These are phyloP conservation scores for Muscicapa adusta DNA, from an alignment of 2,113 vertebrate species.

Conservation along the genomic window DNA sequence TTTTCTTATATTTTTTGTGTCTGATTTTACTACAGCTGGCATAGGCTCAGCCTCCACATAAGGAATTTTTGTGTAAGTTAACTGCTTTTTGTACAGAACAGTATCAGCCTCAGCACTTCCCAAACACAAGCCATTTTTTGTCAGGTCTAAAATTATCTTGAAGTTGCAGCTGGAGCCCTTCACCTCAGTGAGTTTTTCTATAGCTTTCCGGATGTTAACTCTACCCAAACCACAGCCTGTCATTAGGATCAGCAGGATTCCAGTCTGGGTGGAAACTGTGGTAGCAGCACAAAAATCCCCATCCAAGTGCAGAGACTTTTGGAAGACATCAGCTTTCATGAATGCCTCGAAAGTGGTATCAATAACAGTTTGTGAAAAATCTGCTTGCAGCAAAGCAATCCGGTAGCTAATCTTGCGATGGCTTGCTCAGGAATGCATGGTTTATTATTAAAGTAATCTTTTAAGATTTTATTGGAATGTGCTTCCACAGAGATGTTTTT, in stretches of 20 bases:
- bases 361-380: slow-evolving; percentile 45
- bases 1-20: slow-evolving; percentile 10
- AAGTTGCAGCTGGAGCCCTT: slow-evolving; percentile 16
- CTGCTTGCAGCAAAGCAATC: slow-evolving; percentile 55
- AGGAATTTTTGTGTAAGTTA: slow-evolving; percentile 4
- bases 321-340: background rate
- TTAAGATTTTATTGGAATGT: slow-evolving; percentile 77
- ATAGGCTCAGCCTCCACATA: background rate
- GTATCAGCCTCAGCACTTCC: background rate
- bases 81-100: background rate
- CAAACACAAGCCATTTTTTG: background rate
- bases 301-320: background rate
- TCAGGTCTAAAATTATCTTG: slow-evolving; percentile 28
- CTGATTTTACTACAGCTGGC: slow-evolving; percentile 58
- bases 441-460: slow-evolving; percentile 79
- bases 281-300: background rate
- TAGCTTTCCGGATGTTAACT: background rate
- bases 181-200: slow-evolving; percentile 10
- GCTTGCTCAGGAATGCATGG: slow-evolving; percentile 75
- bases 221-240: background rate
- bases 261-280: background rate
- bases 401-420: slow-evolving; percentile 70
- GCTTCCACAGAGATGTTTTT: slow-evolving; percentile 46
- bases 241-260: background rate
- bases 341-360: background rate